Base-by-base conservation (phyloP, 2,113 vertebrate genomes). In the Pelodiscus sinensis region DNA sequence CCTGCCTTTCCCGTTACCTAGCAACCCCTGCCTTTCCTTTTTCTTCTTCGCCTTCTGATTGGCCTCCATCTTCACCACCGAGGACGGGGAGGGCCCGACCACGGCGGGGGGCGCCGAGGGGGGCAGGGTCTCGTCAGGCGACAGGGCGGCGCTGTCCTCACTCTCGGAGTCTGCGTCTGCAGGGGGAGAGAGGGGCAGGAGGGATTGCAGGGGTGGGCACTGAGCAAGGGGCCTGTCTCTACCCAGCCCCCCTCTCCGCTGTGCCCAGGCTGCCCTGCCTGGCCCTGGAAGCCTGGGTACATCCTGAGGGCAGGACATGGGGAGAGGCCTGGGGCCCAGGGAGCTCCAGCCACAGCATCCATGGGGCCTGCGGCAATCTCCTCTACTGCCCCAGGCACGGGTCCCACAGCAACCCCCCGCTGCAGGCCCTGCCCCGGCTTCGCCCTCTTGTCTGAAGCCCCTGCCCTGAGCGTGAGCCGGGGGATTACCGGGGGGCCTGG, bases 21-120 rank as follows among this genome's bases (percentile, higher is more conserved):
- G 98, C 94, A 99, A 96, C 13, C 99, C 98, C 97, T 99, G 99
- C 88, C 99, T 98, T 93, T 99, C 99, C 89, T 98, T 99, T 96
- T 99, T 99, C 97, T 99, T 99, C 97, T 99, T 98, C 16, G 99
- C 99, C 95, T 99, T 99, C 96, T 99, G 99, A 88, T 99, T 99
- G 96, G 99, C 99, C 92, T 99, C 99, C 97, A 99, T 99, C 96
- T 99, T 99, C 90, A 99, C 99, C 89, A 99, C 97, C 0, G 99
- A 99, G 9, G 99, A 99, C 0, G 99, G 99, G 4, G 99, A 99
- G 6, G 99, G 99, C 12, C 98, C 99, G 29, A 98, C 98, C 94
- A 98, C n/a, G 0, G 98, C 94, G 27, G 98, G 75, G 1, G 97
- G 88, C 18, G 98, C 95, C 1, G 98, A 62, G 1, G 98, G 25